These are phyloP conservation scores for Oncorhynchus clarkii DNA, from an alignment of 2,113 vertebrate genomes.

Conservation along the genomic window DNA sequence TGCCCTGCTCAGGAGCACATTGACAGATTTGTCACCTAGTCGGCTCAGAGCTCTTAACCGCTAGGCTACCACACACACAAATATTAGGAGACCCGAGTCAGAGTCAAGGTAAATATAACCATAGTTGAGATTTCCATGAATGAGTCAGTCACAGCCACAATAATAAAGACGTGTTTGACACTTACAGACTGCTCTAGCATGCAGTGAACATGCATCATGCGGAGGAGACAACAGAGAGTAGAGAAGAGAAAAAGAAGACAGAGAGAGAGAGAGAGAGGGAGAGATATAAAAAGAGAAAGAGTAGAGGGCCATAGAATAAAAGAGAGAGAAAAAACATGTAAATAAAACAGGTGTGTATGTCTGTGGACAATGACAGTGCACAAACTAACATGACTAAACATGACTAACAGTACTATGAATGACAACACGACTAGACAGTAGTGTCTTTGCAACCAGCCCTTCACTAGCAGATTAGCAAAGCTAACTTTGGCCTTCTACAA, in stretches of 20 bases:
- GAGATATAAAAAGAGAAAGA: slow-evolving; percentile 18
- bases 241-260: slow-evolving; percentile 11
- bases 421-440: slow-evolving; percentile 4
- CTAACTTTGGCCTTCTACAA: not conserved
- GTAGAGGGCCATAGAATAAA: slow-evolving; percentile 17
- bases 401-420: slow-evolving; percentile 5
- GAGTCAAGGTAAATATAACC: not conserved
- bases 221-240: slow-evolving; percentile 12
- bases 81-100: not conserved
- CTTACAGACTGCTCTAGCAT: slow-evolving; percentile 91
- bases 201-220: slow-evolving; percentile 75
- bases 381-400: slow-evolving; percentile 24
- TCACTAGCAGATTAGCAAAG: slow-evolving; percentile 38
- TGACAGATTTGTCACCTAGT: no score
- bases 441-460: slow-evolving; percentile 30
- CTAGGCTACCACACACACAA: not conserved
- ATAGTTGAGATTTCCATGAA: slow-evolving; percentile 8
- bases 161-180: slow-evolving; percentile 30
- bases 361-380: slow-evolving; percentile 39
- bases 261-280: slow-evolving; percentile 1
- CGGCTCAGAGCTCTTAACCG: no score
- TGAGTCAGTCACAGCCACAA: not conserved
- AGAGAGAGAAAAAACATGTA: slow-evolving; percentile 34
- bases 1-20: no score
- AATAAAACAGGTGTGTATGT: slow-evolving; percentile 37